Evolutionary conservation across 2,113 vertebrate species (phyloP).

Genomic region (Pelusios castaneus): DNA sequence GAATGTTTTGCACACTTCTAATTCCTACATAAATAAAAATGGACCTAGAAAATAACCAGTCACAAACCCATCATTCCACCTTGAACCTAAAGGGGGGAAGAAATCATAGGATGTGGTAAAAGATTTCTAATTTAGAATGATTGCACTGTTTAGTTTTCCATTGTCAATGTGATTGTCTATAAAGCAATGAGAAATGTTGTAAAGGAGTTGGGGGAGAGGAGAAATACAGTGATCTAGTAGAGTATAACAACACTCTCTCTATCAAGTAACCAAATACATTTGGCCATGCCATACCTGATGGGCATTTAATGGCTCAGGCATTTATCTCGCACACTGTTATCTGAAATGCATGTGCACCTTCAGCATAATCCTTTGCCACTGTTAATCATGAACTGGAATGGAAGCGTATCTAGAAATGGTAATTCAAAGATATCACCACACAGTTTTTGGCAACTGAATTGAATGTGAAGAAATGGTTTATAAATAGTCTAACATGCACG

Average conservation of each 20-base stretch:
- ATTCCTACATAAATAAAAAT: conserved; percentile 56
- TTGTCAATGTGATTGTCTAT: conserved; percentile 54
- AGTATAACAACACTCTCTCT: conserved; percentile 46
- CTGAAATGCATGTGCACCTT: conserved; percentile 22
- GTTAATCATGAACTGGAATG: conserved; percentile 54
- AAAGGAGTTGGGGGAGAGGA: not conserved
- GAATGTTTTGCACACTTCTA: not conserved
- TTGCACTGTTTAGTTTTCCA: conserved; percentile 23
- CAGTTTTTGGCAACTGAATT: conserved; percentile 44
- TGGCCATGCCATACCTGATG: conserved; percentile 65
- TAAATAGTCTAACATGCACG: conserved; percentile 37
- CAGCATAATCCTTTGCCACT: not conserved
- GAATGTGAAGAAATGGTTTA: conserved; percentile 43
- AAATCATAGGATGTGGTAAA: not conserved
- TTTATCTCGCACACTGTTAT: not conserved
- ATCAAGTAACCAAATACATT: conserved; percentile 62
- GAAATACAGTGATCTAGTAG: not conserved
- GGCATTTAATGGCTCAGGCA: conserved; percentile 68
- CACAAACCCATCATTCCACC: conserved; percentile 39
- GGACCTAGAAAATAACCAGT: conserved; percentile 20
- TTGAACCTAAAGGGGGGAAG: not conserved
- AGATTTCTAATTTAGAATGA: conserved; percentile 30
- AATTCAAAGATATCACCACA: conserved; percentile 39
- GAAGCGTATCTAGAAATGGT: conserved; percentile 55
- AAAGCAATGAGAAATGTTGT: not conserved